A percentile compares a stretch with the other conserved stretches of the same genome.
Evolutionary conservation across 1,140 invertebrate species (phyloP).

Genomic region (Drosophila bocki): DNA sequence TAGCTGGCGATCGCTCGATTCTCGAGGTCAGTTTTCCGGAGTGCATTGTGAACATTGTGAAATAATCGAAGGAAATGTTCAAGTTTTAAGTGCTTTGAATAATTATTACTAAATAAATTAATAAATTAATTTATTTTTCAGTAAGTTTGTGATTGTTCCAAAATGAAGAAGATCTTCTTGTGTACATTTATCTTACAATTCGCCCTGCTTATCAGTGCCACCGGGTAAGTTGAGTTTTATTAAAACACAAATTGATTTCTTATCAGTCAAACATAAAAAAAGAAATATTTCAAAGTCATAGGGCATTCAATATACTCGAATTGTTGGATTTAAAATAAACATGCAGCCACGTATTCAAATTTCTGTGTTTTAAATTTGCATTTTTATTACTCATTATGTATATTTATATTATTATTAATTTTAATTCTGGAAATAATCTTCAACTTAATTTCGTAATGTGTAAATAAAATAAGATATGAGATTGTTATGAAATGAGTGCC

Average conservation of each 20-base stretch:
- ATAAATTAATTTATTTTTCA: slow-evolving; percentile 1
- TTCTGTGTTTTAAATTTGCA: too few species aligned
- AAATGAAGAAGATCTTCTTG: slow-evolving; percentile 51
- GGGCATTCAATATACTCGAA: too few species aligned
- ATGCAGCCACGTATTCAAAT: slow-evolving; percentile 7
- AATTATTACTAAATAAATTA: neutral
- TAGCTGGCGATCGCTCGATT: slow-evolving; percentile 24
- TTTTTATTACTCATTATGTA: too few species aligned
- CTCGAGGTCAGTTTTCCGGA: slow-evolving; percentile 3
- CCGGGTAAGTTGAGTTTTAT: slow-evolving; percentile 45
- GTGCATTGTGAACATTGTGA: slow-evolving; percentile 9
- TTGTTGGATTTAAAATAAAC: neutral
- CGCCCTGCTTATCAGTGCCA: slow-evolving; percentile 50
- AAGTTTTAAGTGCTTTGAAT: neutral
- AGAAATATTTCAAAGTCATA: neutral
- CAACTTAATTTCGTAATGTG: too few species aligned
- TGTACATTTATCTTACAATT: slow-evolving; percentile 48
- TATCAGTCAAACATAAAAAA: slow-evolving; percentile 6
- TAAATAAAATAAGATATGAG: neutral
- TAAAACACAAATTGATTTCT: slow-evolving; percentile 7
- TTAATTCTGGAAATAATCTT: too few species aligned
- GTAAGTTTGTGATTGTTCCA: slow-evolving; percentile 11
- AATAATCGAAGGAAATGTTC: slow-evolving; percentile 1
- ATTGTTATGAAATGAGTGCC: neutral
- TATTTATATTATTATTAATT: too few species aligned